Conservation (phyloP, 2,888 invertebrate genomes). For the Tridacna gigas region DNA sequence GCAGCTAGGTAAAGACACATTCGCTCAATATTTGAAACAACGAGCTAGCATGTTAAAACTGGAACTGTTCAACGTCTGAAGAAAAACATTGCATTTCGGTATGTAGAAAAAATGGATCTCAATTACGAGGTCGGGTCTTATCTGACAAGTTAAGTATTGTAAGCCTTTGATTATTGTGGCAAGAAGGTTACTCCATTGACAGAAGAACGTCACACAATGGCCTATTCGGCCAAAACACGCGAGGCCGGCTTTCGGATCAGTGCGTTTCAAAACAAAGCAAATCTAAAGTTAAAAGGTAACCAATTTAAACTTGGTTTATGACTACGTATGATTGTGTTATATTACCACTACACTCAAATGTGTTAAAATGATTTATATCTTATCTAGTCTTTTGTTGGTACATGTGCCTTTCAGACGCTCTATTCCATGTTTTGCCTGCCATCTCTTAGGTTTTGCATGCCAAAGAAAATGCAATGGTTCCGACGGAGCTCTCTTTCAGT, state of each 20-base stretch:
- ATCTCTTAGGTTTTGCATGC: no score
- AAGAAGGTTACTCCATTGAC: slow-evolving; percentile 57
- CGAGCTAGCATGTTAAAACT: no score
- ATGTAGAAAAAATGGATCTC: slow-evolving; percentile 13
- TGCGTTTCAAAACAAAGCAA: slow-evolving; percentile 50
- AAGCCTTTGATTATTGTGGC: slow-evolving; percentile 62
- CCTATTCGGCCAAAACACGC: slow-evolving; percentile 56
- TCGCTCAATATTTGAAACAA: no score
- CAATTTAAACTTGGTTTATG: slow-evolving; percentile 55
- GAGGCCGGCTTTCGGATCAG: slow-evolving; percentile 52
- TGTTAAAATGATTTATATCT: slow-evolving; percentile 59
- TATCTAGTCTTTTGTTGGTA: slow-evolving; percentile 13
- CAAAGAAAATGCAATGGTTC: no score
- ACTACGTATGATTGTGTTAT: slow-evolving; percentile 34
- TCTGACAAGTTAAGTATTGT: slow-evolving; percentile 52
- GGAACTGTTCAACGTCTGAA: no score
- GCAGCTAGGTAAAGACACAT: no score
- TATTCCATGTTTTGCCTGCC: no score
- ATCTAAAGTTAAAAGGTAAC: slow-evolving; percentile 64
- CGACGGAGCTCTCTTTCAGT: no score
- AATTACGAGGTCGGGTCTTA: slow-evolving; percentile 48
- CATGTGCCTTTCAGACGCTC: slow-evolving; percentile 8
- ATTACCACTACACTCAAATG: slow-evolving; percentile 31
- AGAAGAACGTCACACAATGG: slow-evolving; percentile 48
- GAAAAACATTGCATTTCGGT: neutral